Conservation (phyloP, 2,888 invertebrate genomes). For the Apamea crenata region DNA sequence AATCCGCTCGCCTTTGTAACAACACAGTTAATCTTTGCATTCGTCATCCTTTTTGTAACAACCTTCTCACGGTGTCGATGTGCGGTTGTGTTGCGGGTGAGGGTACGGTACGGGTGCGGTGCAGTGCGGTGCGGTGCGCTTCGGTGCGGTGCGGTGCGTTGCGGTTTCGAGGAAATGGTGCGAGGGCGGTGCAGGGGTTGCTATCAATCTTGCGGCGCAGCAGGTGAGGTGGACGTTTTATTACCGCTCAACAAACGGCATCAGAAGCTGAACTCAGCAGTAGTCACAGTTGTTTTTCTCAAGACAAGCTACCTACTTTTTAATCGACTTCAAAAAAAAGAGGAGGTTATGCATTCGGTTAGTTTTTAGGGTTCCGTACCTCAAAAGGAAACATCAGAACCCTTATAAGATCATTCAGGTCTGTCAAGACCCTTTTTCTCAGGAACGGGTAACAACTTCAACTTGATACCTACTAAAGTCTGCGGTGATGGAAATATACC, state of each 20-base stretch:
- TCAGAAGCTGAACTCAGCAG: neutral
- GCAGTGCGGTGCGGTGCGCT: neutral
- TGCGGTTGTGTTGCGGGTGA: neutral
- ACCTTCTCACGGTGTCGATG: constrained; percentile 4
- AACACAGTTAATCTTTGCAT: constrained; percentile 5
- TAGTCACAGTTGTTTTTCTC: constrained; percentile 1
- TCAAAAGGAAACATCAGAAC: neutral
- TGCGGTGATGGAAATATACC: neutral
- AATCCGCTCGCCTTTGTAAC: neutral
- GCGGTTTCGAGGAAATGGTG: neutral
- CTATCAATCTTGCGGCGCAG: constrained; percentile 65
- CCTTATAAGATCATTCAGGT: neutral
- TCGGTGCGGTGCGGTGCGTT: neutral
- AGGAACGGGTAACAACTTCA: neutral
- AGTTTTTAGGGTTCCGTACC: neutral
- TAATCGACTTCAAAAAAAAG: neutral
- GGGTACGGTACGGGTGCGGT: neutral
- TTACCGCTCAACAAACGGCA: constrained; percentile 43
- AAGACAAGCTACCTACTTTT: neutral
- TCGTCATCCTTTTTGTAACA: constrained; percentile 19
- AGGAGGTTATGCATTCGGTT: neutral
- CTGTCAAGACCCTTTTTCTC: neutral
- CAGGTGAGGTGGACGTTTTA: constrained; percentile 69
- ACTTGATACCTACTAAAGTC: no score
- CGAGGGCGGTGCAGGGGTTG: constrained; percentile 20